A percentile compares a stretch with the other conserved stretches of the same genome.
Conservation (phyloP, 2,797 vertebrate species). For the Calcarius lapponicus region DNA sequence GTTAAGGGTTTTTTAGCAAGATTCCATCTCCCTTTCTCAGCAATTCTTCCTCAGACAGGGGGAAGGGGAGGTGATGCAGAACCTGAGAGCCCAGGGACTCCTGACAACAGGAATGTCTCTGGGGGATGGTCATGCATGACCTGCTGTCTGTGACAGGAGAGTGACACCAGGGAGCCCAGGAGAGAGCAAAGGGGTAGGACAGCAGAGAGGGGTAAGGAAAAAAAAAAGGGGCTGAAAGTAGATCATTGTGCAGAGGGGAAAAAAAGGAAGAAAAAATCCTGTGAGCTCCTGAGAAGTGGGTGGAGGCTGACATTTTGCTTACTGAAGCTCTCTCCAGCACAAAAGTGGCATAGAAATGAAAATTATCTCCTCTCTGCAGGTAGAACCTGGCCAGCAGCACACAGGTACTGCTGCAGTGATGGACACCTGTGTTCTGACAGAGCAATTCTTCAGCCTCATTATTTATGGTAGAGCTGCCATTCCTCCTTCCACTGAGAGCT, state of each 20-base stretch:
- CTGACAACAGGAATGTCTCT: not conserved
- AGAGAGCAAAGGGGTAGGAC: not conserved
- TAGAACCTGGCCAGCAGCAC: not conserved
- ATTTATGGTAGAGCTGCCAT: not conserved
- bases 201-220: not conserved
- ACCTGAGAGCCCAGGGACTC: not conserved
- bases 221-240: not conserved
- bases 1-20: not conserved
- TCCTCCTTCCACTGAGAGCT: not conserved
- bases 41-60: not conserved
- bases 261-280: not conserved
- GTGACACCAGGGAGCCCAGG: not conserved
- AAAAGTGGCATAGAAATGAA: not conserved
- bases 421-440: not conserved
- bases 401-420: not conserved
- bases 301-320: not conserved
- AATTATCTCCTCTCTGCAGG: not conserved
- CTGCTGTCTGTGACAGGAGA: not conserved
- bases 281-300: not conserved
- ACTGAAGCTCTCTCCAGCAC: not conserved
- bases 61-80: not conserved
- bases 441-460: not conserved
- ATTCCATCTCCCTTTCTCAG: not conserved
- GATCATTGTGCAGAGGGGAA: not conserved
- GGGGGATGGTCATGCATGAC: rapidly evolving